Conservation (phyloP, 2,113 vertebrate genomes). For the Lagopus leucura region DNA sequence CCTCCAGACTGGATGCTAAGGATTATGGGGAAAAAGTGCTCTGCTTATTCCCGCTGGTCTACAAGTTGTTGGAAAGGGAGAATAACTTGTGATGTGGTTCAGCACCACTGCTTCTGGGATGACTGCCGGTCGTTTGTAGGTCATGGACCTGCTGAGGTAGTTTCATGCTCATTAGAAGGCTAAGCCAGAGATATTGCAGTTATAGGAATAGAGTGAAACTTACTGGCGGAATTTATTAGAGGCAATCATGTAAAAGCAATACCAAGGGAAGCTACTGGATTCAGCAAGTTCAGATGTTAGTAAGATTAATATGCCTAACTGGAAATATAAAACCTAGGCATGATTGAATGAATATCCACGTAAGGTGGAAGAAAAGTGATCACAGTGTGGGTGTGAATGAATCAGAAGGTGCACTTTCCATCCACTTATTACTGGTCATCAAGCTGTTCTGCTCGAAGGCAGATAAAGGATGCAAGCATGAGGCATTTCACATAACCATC, state of each 20-base stretch:
- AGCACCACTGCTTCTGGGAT: not conserved
- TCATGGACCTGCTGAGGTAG: not conserved
- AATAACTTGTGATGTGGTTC: slow-evolving; percentile 16
- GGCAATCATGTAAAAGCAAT: not conserved
- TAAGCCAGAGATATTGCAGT: not conserved
- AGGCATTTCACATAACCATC: not conserved
- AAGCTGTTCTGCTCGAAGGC: not conserved
- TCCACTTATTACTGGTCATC: not conserved
- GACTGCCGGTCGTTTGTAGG: slow-evolving; percentile 38
- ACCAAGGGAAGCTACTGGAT: not conserved
- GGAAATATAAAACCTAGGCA: not conserved
- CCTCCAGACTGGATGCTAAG: not conserved
- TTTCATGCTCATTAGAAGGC: not conserved
- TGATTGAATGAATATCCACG: not conserved
- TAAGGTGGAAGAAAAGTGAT: not conserved
- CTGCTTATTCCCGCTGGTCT: slow-evolving; percentile 17
- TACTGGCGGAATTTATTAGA: not conserved
- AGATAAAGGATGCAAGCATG: not conserved
- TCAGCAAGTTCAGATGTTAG: not conserved
- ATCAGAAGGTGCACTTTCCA: not conserved
- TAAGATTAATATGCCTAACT: not conserved
- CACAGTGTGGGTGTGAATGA: not conserved
- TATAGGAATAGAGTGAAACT: not conserved
- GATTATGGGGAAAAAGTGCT: not conserved
- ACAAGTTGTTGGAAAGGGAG: not conserved